Evolutionary conservation across 2,113 vertebrate genomes (phyloP).

Genomic region (Mastomys natalensis): DNA sequence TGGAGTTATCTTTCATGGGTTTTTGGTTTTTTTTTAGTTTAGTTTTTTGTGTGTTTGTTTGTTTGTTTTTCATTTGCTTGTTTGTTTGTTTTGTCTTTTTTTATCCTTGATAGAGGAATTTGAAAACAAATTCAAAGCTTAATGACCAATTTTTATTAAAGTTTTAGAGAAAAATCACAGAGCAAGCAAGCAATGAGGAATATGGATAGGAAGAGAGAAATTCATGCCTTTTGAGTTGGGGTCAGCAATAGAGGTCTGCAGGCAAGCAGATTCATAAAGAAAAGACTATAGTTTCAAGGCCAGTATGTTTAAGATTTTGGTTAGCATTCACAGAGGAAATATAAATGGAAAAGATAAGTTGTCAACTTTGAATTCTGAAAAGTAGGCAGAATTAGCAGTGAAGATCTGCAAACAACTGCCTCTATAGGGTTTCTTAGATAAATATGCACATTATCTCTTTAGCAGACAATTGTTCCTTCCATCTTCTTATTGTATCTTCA

Average conservation of each 20-base stretch:
- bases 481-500: neutral
- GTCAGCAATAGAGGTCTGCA: neutral
- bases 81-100: too few species aligned
- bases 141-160: neutral
- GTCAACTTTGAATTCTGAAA: neutral
- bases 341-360: neutral
- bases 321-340: neutral
- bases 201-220: neutral
- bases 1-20: too few species aligned
- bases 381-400: neutral
- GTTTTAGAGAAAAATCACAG: neutral
- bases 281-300: neutral
- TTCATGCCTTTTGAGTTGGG: neutral
- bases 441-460: neutral
- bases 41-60: too few species aligned
- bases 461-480: neutral
- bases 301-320: neutral
- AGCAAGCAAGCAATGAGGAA: neutral
- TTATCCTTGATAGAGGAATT: too few species aligned
- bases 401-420: neutral
- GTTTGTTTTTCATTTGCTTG: too few species aligned
- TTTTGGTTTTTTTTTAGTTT: neutral
- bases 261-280: too few species aligned
- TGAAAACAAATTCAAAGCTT: neutral
- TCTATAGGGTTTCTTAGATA: neutral